Conservation (phyloP, 1,140 invertebrate genomes). For the Euwallacea fornicatus region DNA sequence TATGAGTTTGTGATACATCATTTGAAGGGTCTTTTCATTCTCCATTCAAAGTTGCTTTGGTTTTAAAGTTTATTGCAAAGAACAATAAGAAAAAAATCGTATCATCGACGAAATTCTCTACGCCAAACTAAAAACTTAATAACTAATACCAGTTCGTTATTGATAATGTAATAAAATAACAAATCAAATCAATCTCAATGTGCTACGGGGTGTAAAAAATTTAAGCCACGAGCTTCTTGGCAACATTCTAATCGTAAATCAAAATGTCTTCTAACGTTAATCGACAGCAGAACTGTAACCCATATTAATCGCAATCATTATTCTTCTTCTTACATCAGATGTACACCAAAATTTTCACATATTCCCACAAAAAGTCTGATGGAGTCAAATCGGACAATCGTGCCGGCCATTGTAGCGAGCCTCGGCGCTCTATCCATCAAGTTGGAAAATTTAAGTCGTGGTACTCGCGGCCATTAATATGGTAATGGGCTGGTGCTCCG, state of each 20-base stretch:
- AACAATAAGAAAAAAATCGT: background rate
- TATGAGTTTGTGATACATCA: background rate
- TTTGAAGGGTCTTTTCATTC: background rate
- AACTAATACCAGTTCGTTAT: no score
- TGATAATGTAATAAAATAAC: no score
- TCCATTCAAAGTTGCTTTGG: background rate
- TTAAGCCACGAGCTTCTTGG: no score
- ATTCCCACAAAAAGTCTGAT: no score
- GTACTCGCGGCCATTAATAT: background rate
- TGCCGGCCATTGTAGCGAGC: background rate
- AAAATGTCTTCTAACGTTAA: background rate
- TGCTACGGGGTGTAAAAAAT: background rate
- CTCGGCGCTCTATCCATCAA: background rate
- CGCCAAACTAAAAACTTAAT: background rate
- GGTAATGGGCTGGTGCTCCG: background rate
- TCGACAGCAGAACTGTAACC: background rate
- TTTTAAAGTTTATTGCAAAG: background rate
- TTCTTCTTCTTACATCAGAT: background rate
- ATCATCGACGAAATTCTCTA: background rate
- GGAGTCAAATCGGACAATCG: no score
- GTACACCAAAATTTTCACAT: no score
- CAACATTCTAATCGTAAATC: background rate
- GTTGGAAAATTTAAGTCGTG: background rate
- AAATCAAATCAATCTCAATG: constrained; percentile 1
- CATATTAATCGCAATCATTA: background rate